Evolutionary conservation across 2,113 vertebrate genomes (phyloP).

Genomic region (Struthidea cinerea): DNA sequence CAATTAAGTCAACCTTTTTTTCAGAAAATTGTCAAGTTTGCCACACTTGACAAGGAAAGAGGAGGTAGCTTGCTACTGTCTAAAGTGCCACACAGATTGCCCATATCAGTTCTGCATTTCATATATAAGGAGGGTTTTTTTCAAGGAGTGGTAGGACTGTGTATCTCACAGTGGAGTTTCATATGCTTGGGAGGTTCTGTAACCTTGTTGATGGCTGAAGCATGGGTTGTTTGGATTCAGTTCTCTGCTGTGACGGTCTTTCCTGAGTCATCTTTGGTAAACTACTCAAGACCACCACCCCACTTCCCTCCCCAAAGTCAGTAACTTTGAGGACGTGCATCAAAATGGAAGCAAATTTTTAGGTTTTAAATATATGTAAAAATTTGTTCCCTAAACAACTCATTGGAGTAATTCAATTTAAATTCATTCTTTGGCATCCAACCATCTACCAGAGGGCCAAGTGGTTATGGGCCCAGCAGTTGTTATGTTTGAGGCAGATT

Average conservation of each 20-base stretch:
- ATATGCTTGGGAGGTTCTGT: background rate
- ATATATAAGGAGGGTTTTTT: background rate
- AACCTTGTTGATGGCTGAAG: background rate
- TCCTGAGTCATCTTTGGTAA: background rate
- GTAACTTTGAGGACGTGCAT: background rate
- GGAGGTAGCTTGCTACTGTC: background rate
- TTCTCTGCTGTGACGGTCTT: background rate
- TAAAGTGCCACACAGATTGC: background rate
- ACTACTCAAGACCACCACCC: background rate
- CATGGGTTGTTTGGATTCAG: background rate
- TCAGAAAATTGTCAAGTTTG: background rate
- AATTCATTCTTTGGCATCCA: background rate
- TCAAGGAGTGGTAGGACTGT: background rate
- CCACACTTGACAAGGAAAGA: background rate
- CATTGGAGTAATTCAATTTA: background rate
- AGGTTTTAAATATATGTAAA: background rate
- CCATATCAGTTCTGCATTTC: background rate
- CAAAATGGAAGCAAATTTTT: background rate
- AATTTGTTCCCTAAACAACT: background rate
- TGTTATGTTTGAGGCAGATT: fast-evolving
- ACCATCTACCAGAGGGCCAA: background rate
- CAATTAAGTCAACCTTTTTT: background rate
- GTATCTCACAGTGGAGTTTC: background rate
- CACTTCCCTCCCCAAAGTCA: background rate
- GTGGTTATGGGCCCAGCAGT: background rate